Evolutionary conservation across 1,140 invertebrate genomes (phyloP).

Genomic region (Drosophila erecta): DNA sequence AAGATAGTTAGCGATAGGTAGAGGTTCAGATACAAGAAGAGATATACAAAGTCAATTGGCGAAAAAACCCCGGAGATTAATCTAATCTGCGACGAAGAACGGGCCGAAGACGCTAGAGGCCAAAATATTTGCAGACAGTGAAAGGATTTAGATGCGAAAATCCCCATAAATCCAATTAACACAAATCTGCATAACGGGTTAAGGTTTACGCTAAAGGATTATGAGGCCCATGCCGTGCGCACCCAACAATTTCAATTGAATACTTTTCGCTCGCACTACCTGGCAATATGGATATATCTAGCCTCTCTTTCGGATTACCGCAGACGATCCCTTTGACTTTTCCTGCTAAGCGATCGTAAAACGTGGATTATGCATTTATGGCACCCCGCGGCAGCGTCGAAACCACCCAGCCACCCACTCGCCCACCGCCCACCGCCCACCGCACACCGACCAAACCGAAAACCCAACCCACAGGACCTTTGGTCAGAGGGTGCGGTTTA

Average conservation of each 20-base stretch:
- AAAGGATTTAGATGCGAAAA: conserved; percentile 81
- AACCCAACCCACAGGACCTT: neutral
- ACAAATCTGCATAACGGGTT: conserved; percentile 79
- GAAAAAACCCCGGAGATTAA: conserved; percentile 66
- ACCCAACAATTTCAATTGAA: conserved; percentile 64
- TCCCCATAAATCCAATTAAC: conserved; percentile 83
- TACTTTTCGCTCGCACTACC: conserved; percentile 7
- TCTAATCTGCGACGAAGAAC: conserved; percentile 66
- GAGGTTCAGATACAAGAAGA: neutral
- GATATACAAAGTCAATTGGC: conserved; percentile 66
- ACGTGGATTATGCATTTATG: conserved; percentile 78
- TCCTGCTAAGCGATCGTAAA: conserved; percentile 81
- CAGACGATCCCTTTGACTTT: conserved; percentile 82
- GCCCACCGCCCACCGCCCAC: neutral
- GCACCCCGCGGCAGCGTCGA: conserved; percentile 33
- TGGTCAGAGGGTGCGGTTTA: conserved; percentile 66
- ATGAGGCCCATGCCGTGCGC: conserved; percentile 1
- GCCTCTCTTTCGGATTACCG: conserved; percentile 59
- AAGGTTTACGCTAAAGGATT: conserved; percentile 36
- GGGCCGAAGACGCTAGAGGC: conserved; percentile 40
- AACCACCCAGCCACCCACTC: conserved; percentile 25
- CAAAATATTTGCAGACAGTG: conserved; percentile 84
- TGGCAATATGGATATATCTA: neutral
- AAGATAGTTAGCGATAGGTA: conserved; percentile 20
- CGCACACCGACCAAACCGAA: neutral